Conservation (phyloP, 2,888 invertebrate genomes). For the Tinea semifulvella region DNA sequence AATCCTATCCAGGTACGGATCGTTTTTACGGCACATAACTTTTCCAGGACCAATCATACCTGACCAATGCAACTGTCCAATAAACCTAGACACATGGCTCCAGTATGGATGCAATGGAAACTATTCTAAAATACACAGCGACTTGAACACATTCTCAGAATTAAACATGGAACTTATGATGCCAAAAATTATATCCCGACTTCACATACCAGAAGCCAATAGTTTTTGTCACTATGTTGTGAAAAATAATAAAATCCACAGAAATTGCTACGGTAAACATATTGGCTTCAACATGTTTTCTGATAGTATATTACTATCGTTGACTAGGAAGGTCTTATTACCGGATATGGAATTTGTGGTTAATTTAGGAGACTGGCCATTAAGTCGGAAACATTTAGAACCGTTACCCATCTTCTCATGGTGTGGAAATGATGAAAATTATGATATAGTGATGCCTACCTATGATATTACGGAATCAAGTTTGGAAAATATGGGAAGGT, state of each 20-base stretch:
- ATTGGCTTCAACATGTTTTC: conserved; percentile 96
- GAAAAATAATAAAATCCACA: conserved; percentile 82
- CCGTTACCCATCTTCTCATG: conserved; percentile 91
- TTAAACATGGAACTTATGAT: conserved; percentile 77
- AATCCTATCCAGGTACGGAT: no score
- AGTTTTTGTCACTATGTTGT: conserved; percentile 92
- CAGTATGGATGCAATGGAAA: conserved; percentile 70
- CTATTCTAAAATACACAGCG: conserved; percentile 76
- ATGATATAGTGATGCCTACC: conserved; percentile 93
- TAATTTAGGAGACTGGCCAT: conserved; percentile 97
- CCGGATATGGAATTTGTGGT: conserved; percentile 91
- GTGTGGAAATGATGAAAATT: conserved; percentile 89
- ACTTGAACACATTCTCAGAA: conserved; percentile 73
- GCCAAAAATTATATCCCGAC: conserved; percentile 71
- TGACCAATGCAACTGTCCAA: conserved; percentile 88
- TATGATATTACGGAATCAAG: conserved; percentile 95
- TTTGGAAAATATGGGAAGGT: conserved; percentile 93
- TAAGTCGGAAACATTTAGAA: conserved; percentile 66
- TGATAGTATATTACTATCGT: conserved; percentile 84
- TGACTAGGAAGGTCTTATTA: conserved; percentile 80
- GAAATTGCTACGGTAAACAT: conserved; percentile 93
- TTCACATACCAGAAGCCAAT: conserved; percentile 80
- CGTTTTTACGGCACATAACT: no score
- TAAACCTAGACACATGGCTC: conserved; percentile 71
- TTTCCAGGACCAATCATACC: conserved; percentile 73